Base-by-base conservation (phyloP, 2,888 invertebrate species). In the Gibbula magus region DNA sequence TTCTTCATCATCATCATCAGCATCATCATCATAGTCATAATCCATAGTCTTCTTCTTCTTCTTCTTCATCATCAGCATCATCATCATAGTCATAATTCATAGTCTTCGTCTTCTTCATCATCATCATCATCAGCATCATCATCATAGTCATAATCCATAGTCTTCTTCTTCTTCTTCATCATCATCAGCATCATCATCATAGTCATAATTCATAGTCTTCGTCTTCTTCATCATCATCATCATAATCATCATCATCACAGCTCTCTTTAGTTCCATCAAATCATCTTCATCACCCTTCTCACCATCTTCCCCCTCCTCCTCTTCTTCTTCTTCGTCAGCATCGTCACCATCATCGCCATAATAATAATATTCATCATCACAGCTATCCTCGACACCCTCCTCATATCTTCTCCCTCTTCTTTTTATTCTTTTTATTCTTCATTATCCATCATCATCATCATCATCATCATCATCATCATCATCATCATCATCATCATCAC, bases 401-500 rank as follows among this genome's bases (percentile, higher is more conserved):
- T 20, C 76, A 35, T 56, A 20, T 39, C 16, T n/a, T 25, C 56
- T 35, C 53, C 16, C 53, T 52, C 53, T n/a, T 53, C 32, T 32
- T 3, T 8, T 8, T 53, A 10, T 53, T 35, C 16, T 22, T n/a
- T n/a, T 78, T 74, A 74, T 0, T 79, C 54, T 74, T 0, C 67
- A 45, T 75, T 18, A 53, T 35, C 20, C 53, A n/a, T 39, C 39
- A 29, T 61, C n/a, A n/a, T n/a, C n/a, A n/a, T n/a, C 22, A 77
- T 67, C 25, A 51, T 77, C 20, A 77, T 67, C 20, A 66, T 77
- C n/a, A 66, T 67, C n/a, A 61, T 67, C 20, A 77, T 61, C 20
- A 77, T 66, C n/a, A 77, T 66, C n/a, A 77, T 66, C 20, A 77
- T 76, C n/a, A 76, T 76, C n/a, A 76, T n/a, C n/a, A n/a, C n/a